Base-by-base conservation (phyloP, 2,797 vertebrate species). In the Premnoplex brunnescens region DNA sequence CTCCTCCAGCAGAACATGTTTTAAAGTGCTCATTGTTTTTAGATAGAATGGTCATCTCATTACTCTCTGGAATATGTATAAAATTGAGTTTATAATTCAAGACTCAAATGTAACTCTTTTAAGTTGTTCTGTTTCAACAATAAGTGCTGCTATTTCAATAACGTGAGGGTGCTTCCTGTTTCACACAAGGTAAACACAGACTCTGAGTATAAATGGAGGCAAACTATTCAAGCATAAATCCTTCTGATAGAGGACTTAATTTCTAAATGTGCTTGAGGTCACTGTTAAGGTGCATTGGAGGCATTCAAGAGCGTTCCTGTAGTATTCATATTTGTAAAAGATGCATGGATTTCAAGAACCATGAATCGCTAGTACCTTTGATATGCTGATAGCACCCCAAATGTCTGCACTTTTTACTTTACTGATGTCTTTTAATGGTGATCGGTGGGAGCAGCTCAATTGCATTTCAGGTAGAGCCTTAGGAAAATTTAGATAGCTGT, bases 161-260 rank as follows among this genome's bases (percentile, higher is more conserved):
- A 82, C 0, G 1, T 71, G 75, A 80, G 30, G 18, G 23, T 80
- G 68, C 54, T 95, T 96, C 88, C 87, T 88, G 12, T 88, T 96
- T 86, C 90, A 84, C 48, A 46, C n/a, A 54, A 54, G 48, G 24
- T 81, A 84, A 87, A 49, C 34, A n/a, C 10, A 48, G 36, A 41
- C n/a, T 64, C 39, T 20, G 32, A 36, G 95, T 93, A 84, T 81
- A 94, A 92, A 76, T 49, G 30, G 66, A 80, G 39, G n/a, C 16
- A 85, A 85, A 56, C 83, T 86, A 84, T 80, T 97, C 39, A 88
- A 85, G 87, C 85, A 68, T 55, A 94, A 92, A 91, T 92, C 75
- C 81, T 92, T 68, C 46, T 44, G 41, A 74, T 83, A 85, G 77
- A 58, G 92, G 0, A 58, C 46, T 71, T 79, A 3, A 62, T 67